These are phyloP conservation scores for Labrus mixtus DNA, from an alignment of 2,113 vertebrate genomes.

Conservation along the genomic window DNA sequence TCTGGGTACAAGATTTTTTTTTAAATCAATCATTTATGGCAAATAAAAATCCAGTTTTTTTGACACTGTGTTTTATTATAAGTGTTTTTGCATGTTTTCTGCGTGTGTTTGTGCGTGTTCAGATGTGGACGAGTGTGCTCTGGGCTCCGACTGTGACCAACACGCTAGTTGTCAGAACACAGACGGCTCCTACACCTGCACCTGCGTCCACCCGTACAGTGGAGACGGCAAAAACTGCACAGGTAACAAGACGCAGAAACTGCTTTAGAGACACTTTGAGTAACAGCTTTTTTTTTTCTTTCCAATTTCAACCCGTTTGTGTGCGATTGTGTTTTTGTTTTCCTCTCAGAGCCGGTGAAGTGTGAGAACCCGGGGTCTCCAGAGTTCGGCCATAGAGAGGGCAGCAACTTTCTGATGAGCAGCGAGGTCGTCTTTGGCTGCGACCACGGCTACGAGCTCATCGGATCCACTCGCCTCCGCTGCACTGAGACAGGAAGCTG, in stretches of 20 bases:
- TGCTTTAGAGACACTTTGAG: background rate
- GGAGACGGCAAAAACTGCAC: conserved; percentile 95
- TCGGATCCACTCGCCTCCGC: conserved; percentile 79
- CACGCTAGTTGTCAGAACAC: conserved; percentile 93
- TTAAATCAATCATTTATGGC: background rate
- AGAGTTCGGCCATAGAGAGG: conserved; percentile 87
- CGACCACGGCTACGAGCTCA: conserved; percentile 86
- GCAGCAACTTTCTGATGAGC: conserved; percentile 86
- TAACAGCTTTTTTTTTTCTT: background rate
- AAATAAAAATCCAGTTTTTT: background rate
- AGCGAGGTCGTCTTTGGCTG: conserved; percentile 88
- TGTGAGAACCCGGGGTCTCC: conserved; percentile 87
- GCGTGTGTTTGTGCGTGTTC: conserved; percentile 29
- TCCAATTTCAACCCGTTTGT: background rate
- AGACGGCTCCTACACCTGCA: conserved; percentile 93
- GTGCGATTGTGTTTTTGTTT: conserved; percentile 5
- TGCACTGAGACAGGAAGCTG: conserved; percentile 90
- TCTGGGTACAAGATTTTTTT: conserved; percentile 84
- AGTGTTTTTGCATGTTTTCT: background rate
- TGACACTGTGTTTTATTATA: too few relatives aligned
- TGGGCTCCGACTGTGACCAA: conserved; percentile 92
- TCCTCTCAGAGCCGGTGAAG: conserved; percentile 89
- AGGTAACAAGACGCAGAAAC: conserved; percentile 81
- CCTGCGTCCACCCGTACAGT: conserved; percentile 89
- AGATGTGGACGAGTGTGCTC: conserved; percentile 97